A percentile compares a stretch with the other conserved stretches of the same genome.
Conservation (phyloP, 2,113 vertebrate species). For the Buteo buteo region DNA sequence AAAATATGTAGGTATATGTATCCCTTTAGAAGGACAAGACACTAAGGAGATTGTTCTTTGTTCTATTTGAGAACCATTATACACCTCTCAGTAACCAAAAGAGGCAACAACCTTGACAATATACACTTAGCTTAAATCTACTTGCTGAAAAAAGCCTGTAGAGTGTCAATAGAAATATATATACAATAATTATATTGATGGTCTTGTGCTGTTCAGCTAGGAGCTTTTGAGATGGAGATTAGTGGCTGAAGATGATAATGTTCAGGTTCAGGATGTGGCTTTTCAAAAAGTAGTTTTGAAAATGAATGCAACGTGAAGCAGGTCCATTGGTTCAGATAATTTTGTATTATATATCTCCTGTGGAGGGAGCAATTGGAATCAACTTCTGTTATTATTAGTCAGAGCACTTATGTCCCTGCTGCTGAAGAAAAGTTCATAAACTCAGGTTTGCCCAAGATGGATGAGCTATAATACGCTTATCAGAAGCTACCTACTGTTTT, state of each 20-base stretch:
- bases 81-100: background rate
- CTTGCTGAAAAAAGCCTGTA: background rate
- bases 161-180: slow-evolving; percentile 12
- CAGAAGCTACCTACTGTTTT: slow-evolving; percentile 16
- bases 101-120: background rate
- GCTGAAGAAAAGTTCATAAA: slow-evolving; percentile 32
- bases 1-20: background rate
- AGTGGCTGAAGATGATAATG: background rate
- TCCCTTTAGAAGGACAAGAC: background rate
- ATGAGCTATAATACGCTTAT: slow-evolving; percentile 33
- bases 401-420: background rate
- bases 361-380: background rate
- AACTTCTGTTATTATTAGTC: slow-evolving; percentile 11
- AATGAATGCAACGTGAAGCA: background rate
- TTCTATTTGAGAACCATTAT: background rate
- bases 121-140: background rate
- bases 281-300: slow-evolving; percentile 10
- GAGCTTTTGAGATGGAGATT: slow-evolving; percentile 1
- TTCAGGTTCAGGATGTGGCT: background rate
- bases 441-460: background rate
- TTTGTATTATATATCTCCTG: background rate
- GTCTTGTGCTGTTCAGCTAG: background rate
- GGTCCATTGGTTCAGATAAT: slow-evolving; percentile 16
- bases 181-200: background rate
- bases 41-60: background rate